A percentile compares a stretch with the other conserved stretches of the same genome.
phyloP scores from a whole-genome alignment of 1,140 invertebrate genomes.

The Bradysia coprophila region DNA sequence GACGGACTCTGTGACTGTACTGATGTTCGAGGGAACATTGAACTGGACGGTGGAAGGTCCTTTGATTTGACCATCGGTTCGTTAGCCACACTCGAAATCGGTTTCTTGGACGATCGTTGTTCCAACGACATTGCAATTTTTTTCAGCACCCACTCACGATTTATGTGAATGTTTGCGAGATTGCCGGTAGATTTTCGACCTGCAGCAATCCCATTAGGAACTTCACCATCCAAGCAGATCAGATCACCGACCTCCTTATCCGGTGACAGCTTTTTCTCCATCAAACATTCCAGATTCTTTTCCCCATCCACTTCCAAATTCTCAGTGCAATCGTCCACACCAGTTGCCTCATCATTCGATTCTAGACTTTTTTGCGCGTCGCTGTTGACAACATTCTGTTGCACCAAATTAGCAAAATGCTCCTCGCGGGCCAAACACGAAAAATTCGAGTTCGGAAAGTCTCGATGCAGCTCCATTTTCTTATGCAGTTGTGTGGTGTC shows the following conservation, averaged over 20 bases:
- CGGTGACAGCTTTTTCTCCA: constrained; percentile 20
- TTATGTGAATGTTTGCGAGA: constrained; percentile 14
- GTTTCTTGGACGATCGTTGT: constrained; percentile 38
- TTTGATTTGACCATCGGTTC: background rate
- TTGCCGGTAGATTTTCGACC: constrained; percentile 2
- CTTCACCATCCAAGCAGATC: background rate
- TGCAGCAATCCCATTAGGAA: constrained; percentile 11
- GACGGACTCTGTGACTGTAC: constrained; percentile 10
- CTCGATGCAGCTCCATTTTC: constrained; percentile 16
- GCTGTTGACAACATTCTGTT: constrained; percentile 16
- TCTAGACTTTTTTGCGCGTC: constrained; percentile 1
- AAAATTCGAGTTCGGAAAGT: constrained; percentile 22
- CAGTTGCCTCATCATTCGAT: background rate
- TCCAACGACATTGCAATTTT: constrained; percentile 85
- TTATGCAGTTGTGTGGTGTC: constrained; percentile 22
- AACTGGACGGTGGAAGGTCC: background rate
- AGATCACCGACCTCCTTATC: constrained; percentile 14
- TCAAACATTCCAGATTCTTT: constrained; percentile 17
- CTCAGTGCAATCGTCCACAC: background rate
- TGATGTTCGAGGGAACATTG: background rate
- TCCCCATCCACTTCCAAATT: constrained; percentile 9
- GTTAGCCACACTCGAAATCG: constrained; percentile 2
- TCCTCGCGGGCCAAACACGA: constrained; percentile 21
- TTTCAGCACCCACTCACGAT: constrained; percentile 84
- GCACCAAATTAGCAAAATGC: constrained; percentile 22